Percentiles rank a stretch among this genome's conserved stretches.
Conservation (phyloP, 1,140 invertebrate genomes). For the Oedothorax gibbosus region DNA sequence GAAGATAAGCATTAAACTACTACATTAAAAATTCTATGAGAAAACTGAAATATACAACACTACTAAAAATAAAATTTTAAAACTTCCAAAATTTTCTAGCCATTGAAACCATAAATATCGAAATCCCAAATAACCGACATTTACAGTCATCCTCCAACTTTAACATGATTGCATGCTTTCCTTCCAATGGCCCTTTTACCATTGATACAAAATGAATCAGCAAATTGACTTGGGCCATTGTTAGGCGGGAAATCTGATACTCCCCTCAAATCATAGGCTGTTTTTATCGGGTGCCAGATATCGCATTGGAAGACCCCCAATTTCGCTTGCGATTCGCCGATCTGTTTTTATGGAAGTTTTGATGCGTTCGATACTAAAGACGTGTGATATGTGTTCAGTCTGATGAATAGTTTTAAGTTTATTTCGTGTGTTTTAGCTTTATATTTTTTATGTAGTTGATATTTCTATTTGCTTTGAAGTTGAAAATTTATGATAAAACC, state of each 20-base stretch:
- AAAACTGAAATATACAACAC: no score
- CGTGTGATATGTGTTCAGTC: no score
- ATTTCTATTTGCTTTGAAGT: no score
- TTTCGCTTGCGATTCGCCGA: constrained; percentile 44
- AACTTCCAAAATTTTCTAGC: no score
- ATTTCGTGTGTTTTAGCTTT: no score
- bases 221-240: not conserved
- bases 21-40: no score
- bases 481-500: no score
- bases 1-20: no score
- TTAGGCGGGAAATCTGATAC: constrained; percentile 30
- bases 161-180: not conserved
- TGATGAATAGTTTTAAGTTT: no score
- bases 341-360: constrained; percentile 50
- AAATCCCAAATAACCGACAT: not conserved
- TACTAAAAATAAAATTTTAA: no score
- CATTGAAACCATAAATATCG: no score
- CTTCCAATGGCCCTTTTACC: not conserved
- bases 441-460: no score
- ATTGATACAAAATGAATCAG: not conserved
- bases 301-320: constrained; percentile 14
- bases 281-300: constrained; percentile 55
- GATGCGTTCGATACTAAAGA: constrained; percentile 34
- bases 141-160: not conserved
- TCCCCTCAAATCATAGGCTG: constrained; percentile 25